phyloP scores from a whole-genome alignment of 2,888 invertebrate species.

The Xanthostigma xanthostigma region DNA sequence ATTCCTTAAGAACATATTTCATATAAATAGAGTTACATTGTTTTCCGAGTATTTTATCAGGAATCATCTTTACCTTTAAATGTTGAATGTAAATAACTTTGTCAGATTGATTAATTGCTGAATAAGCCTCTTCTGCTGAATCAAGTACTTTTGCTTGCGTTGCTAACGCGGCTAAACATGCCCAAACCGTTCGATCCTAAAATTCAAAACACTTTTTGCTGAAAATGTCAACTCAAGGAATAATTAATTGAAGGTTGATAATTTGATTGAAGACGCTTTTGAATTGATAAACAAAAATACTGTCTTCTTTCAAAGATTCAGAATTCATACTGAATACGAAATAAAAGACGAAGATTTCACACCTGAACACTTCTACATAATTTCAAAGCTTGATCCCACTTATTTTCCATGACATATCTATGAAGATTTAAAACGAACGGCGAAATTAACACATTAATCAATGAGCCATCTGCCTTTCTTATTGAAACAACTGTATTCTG shows the following conservation, averaged over 20 bases:
- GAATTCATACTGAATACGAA: neutral
- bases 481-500: slow-evolving; percentile 73
- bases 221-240: too few species aligned
- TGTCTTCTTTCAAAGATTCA: neutral
- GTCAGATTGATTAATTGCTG: slow-evolving; percentile 72
- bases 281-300: neutral
- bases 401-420: slow-evolving; percentile 52
- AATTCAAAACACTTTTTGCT: neutral
- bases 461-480: slow-evolving; percentile 77
- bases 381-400: slow-evolving; percentile 74
- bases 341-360: neutral
- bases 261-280: neutral
- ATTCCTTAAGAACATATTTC: slow-evolving; percentile 23
- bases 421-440: slow-evolving; percentile 49
- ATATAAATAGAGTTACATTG: neutral
- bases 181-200: slow-evolving; percentile 66
- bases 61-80: slow-evolving; percentile 43
- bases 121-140: slow-evolving; percentile 90
- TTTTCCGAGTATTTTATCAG: neutral
- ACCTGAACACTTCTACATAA: slow-evolving; percentile 43
- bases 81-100: slow-evolving; percentile 77
- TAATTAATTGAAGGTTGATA: too few species aligned
- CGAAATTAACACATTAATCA: slow-evolving; percentile 57
- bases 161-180: slow-evolving; percentile 83
- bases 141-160: slow-evolving; percentile 72